A percentile compares a stretch with the other conserved stretches of the same genome.
These are phyloP conservation scores for Eulemur albifrons DNA, from an alignment of 2,797 vertebrate genomes.

Conservation along the genomic window DNA sequence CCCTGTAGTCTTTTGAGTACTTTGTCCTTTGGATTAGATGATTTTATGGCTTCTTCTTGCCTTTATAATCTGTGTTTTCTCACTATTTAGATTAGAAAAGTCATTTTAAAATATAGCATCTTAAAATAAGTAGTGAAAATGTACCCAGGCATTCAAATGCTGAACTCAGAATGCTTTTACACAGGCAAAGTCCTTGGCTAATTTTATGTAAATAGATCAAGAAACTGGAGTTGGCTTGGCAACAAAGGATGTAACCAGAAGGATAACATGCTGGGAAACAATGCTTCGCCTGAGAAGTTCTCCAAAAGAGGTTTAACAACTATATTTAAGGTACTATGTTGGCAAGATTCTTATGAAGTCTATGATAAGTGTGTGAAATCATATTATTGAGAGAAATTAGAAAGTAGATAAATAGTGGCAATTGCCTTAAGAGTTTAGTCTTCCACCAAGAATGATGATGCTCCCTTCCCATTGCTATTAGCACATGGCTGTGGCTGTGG, in stretches of 20 bases:
- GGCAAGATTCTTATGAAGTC: not conserved
- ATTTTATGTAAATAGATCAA: not conserved
- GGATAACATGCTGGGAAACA: not conserved
- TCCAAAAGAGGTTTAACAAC: not conserved
- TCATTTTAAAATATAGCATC: not conserved
- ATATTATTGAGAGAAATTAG: not conserved
- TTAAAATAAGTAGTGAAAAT: conserved; percentile 20
- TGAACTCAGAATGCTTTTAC: not conserved
- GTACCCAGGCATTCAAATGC: not conserved
- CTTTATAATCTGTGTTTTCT: not conserved
- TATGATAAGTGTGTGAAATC: not conserved
- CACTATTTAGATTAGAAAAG: not conserved
- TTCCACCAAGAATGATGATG: not conserved
- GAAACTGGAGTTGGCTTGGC: not conserved
- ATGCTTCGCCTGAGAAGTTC: not conserved
- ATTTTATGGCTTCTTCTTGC: not conserved
- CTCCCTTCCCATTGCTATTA: not conserved
- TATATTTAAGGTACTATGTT: not conserved
- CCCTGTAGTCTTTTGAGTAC: not conserved
- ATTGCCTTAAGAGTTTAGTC: not conserved
- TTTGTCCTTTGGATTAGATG: not conserved
- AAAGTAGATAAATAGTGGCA: not conserved
- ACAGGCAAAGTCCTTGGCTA: not conserved
- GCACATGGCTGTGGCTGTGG: accelerated
- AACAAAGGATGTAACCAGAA: not conserved